Evolutionary conservation across 2,113 vertebrate species (phyloP), one percentile per base, ranked within the genome.

Genomic region (Oenanthe oenanthe): DNA sequence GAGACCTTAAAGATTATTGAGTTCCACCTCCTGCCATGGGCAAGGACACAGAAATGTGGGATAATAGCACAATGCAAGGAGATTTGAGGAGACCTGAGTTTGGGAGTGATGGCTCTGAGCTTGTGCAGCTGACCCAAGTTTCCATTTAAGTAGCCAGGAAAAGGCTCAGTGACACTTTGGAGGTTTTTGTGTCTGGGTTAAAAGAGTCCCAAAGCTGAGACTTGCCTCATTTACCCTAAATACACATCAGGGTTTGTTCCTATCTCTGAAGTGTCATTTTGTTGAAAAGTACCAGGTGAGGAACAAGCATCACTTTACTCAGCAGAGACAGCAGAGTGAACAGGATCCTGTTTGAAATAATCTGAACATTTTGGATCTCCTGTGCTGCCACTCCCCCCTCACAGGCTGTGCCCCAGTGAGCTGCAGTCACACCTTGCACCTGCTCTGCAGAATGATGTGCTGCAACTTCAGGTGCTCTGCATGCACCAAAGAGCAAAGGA

Each of bases 361-460:
- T 4, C 54, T 61, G 83, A 31, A 26, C 17, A 16, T 4, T 7
- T n/a, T 13, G 6, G 8, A 17, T 1, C 12, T 71, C 22, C 47
- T 38, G 24, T 32, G 68, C 16, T 25, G 5, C 71, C 42, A 4
- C 26, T 51, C 17, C 24, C 15, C 17, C 8, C 1, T 20, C 1
- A 0, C 22, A 56, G 51, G 2, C 6, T 38, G 48, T 66, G 68
- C 54, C 43, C 25, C 7, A 0, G 22, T 7, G 13, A 47, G 8
- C 61, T 38, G 26, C 3, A 1, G 12, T 28, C 48, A 2, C 2
- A 17, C 77, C 38, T 81, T 60, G 61, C 14, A 4, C 6, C 1
- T 19, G 10, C 38, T 57, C 13, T 29, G 47, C 28, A 22, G 6
- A 66, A 57, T 50, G 3, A 57, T 65, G 28, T 12, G 3, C 20